These are phyloP conservation scores for Paracanthobrama guichenoti DNA, from an alignment of 2,113 vertebrate species.

Conservation along the genomic window DNA sequence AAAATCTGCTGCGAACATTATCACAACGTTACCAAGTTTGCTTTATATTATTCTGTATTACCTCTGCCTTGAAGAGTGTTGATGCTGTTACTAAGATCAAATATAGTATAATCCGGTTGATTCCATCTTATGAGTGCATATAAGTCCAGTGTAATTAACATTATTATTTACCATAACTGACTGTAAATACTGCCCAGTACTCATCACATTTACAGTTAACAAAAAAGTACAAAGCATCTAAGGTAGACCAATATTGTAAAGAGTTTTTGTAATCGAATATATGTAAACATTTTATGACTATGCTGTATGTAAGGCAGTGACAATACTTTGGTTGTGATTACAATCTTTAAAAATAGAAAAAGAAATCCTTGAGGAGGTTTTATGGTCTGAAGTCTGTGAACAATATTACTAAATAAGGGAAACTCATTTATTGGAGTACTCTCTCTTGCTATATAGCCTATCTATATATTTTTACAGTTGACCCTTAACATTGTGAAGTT, in stretches of 20 bases:
- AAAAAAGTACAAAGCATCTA: background rate
- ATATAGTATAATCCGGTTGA: background rate
- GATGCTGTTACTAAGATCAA: background rate
- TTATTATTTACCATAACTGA: background rate
- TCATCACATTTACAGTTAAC: background rate
- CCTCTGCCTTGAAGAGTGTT: background rate
- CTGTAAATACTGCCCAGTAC: background rate
- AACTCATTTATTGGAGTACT: slow-evolving; percentile 21
- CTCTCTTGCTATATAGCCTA: slow-evolving; percentile 23
- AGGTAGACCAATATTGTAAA: background rate
- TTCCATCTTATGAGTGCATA: background rate
- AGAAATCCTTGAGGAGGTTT: background rate
- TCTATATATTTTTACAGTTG: slow-evolving; percentile 8
- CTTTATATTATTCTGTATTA: slow-evolving; percentile 8
- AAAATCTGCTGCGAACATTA: background rate
- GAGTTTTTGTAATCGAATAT: background rate
- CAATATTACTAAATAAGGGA: slow-evolving; percentile 25
- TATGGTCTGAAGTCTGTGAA: slow-evolving; percentile 9
- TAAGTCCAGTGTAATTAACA: background rate
- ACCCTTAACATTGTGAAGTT: slow-evolving; percentile 46
- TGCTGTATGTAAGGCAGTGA: slow-evolving; percentile 14
- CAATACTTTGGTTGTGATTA: background rate
- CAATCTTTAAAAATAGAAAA: slow-evolving; percentile 2
- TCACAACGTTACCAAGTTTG: background rate
- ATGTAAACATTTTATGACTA: background rate